phyloP scores from a whole-genome alignment of 2,113 vertebrate genomes.

The Nipponia nippon region DNA sequence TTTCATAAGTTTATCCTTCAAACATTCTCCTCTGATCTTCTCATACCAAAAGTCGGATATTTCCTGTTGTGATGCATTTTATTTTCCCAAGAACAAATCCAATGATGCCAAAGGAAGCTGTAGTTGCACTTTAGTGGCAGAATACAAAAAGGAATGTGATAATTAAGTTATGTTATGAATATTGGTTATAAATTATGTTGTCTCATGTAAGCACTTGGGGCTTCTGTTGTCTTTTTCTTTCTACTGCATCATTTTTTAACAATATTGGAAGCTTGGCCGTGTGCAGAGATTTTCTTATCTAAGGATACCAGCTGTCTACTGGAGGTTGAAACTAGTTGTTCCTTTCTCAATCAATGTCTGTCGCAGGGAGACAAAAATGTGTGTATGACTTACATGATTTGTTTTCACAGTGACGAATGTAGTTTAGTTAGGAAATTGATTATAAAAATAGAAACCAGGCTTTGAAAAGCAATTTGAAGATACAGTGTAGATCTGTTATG shows the following conservation, averaged over 20 bases:
- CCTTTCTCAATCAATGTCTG: constrained; percentile 78
- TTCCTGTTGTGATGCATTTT: constrained; percentile 11
- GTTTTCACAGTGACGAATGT: constrained; percentile 70
- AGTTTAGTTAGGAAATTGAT: constrained; percentile 73
- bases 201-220: constrained; percentile 58
- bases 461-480: constrained; percentile 74
- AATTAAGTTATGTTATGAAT: constrained; percentile 66
- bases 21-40: constrained; percentile 22
- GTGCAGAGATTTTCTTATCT: constrained; percentile 77
- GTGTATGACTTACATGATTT: constrained; percentile 73
- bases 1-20: constrained; percentile 8
- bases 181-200: constrained; percentile 69
- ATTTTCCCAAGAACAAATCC: constrained; percentile 16
- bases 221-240: constrained; percentile 57
- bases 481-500: constrained; percentile 50
- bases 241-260: constrained; percentile 55
- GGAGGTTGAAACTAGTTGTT: constrained; percentile 71
- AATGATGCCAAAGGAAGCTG: not conserved
- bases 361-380: constrained; percentile 75
- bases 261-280: constrained; percentile 65
- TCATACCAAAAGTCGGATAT: not conserved
- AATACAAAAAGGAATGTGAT: constrained; percentile 25
- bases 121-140: constrained; percentile 17
- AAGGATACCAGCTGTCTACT: constrained; percentile 76
- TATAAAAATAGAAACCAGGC: constrained; percentile 72